These are phyloP conservation scores for Glareola pratincola DNA, from an alignment of 2,113 vertebrate species.

Conservation along the genomic window DNA sequence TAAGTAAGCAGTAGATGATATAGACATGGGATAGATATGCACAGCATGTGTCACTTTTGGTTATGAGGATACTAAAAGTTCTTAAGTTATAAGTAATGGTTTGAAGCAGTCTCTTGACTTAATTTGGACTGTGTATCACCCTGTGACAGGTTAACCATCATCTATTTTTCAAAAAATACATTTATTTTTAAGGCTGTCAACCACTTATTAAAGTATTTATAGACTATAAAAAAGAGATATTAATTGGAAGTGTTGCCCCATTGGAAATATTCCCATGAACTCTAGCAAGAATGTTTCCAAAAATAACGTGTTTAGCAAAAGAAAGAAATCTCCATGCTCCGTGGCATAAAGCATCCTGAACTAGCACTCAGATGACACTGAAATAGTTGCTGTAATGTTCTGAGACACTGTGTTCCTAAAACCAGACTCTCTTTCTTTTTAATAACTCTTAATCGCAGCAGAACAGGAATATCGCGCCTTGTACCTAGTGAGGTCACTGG, in stretches of 20 bases:
- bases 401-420: not conserved
- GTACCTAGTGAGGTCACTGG: not conserved
- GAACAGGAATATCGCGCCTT: not conserved
- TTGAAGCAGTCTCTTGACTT: not conserved
- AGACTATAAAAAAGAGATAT: not conserved
- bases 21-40: not conserved
- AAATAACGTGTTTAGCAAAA: not conserved
- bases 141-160: not conserved
- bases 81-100: not conserved
- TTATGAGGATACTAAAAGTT: not conserved
- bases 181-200: not conserved
- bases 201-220: not conserved
- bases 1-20: not conserved
- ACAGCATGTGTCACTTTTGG: not conserved
- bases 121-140: not conserved
- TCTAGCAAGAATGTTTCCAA: not conserved
- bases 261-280: not conserved
- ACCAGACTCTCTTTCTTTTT: not conserved
- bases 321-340: not conserved
- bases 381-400: not conserved
- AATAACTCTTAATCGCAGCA: not conserved
- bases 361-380: not conserved
- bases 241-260: slow-evolving; percentile 11
- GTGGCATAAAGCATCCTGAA: not conserved
- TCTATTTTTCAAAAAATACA: not conserved